phyloP scores from a whole-genome alignment of 37 sponge, comb jelly and placozoan species.

The Eunapius fragilis region DNA sequence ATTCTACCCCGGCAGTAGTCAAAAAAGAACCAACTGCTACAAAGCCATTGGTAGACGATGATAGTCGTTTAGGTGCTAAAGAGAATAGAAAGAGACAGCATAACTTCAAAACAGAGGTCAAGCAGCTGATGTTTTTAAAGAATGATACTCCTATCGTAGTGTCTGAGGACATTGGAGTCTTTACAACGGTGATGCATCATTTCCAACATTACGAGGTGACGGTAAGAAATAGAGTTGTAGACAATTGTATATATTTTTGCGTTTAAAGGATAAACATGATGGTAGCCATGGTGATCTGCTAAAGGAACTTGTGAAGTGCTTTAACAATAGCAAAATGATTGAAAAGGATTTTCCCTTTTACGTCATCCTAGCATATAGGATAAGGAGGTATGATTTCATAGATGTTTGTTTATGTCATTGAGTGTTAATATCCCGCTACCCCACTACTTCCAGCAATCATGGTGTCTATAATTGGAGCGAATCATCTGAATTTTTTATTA shows the following conservation, averaged over 20 bases:
- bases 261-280: slow-evolving; percentile 11
- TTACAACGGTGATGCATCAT: not conserved
- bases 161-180: not conserved
- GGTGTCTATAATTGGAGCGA: slow-evolving; percentile 48
- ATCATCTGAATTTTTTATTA: slow-evolving; percentile 6
- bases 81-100: not conserved
- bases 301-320: slow-evolving; percentile 13
- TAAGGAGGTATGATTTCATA: slow-evolving; percentile 23
- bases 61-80: no score
- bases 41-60: no score
- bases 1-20: not conserved
- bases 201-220: slow-evolving; percentile 4
- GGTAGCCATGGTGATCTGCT: slow-evolving; percentile 27
- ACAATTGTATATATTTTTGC: not conserved
- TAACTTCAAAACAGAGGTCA: not conserved
- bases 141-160: not conserved
- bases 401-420: not conserved
- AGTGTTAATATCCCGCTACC: not conserved
- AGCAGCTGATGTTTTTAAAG: not conserved
- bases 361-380: slow-evolving; percentile 31
- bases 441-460: slow-evolving; percentile 3
- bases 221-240: not conserved
- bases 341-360: slow-evolving; percentile 50
- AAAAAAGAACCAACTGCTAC: no score
- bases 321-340: slow-evolving; percentile 3